Evolutionary conservation across 2,113 vertebrate genomes (phyloP).

Genomic region (Sinosuthora webbiana): DNA sequence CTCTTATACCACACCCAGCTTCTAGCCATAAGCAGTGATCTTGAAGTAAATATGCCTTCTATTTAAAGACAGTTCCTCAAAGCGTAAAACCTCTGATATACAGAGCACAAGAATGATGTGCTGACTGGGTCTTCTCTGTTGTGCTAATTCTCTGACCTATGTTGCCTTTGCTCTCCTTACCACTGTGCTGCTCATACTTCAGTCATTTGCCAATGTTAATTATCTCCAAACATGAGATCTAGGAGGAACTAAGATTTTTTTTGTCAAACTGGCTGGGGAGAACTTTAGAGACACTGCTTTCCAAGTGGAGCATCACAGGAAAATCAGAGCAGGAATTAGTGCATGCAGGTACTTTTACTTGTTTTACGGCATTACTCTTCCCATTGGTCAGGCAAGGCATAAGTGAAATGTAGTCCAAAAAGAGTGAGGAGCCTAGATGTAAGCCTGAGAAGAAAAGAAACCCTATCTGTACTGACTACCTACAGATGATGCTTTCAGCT

Average conservation of each 20-base stretch:
- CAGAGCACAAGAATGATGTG: not conserved
- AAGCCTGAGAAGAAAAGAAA: not conserved
- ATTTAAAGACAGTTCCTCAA: not conserved
- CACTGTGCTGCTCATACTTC: not conserved
- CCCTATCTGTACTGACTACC: not conserved
- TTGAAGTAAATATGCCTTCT: not conserved
- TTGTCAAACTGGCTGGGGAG: not conserved
- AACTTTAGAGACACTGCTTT: not conserved
- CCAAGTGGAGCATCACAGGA: not conserved
- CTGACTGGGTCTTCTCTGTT: not conserved
- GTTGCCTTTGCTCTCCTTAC: not conserved
- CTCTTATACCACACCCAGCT: not conserved
- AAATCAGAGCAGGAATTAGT: not conserved
- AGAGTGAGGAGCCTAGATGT: not conserved
- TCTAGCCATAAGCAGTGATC: not conserved
- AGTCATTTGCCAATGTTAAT: not conserved
- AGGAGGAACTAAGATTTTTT: not conserved
- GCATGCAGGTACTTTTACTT: not conserved
- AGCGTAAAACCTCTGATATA: not conserved
- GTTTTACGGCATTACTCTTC: not conserved
- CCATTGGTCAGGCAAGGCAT: not conserved
- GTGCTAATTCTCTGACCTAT: not conserved
- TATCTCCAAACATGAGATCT: not conserved
- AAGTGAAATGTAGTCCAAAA: not conserved
- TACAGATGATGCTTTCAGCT: rapidly evolving